Conservation (phyloP, 2,888 invertebrate species). For the Tenthredo mesomela region DNA sequence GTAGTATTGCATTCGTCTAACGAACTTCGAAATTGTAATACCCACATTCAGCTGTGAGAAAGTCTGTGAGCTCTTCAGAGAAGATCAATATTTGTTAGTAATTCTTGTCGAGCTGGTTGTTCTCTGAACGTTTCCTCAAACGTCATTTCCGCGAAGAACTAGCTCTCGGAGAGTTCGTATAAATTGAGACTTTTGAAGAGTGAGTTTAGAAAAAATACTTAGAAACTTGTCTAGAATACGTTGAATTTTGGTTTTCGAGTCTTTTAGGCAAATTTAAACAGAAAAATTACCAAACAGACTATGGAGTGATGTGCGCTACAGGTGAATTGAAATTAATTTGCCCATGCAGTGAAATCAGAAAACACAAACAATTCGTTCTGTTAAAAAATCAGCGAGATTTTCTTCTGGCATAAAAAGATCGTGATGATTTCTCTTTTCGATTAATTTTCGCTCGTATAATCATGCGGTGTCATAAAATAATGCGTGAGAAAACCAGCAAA, state of each 20-base stretch:
- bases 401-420: background rate
- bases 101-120: background rate
- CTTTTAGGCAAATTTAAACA: background rate
- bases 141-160: background rate
- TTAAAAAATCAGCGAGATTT: too few species aligned
- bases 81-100: background rate
- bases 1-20: too few species aligned
- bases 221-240: background rate
- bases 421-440: background rate
- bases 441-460: conserved; percentile 21
- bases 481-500: conserved; percentile 36
- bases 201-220: too few species aligned
- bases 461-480: background rate
- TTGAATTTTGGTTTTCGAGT: background rate
- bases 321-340: background rate
- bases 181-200: too few species aligned
- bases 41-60: background rate
- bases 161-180: background rate
- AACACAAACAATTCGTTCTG: background rate
- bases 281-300: background rate
- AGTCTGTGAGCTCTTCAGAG: background rate
- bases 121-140: background rate
- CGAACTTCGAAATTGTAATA: background rate
- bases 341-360: too few species aligned
- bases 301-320: background rate